These are phyloP conservation scores for Trichechus manatus DNA, from an alignment of 2,113 vertebrate species.

Conservation along the genomic window DNA sequence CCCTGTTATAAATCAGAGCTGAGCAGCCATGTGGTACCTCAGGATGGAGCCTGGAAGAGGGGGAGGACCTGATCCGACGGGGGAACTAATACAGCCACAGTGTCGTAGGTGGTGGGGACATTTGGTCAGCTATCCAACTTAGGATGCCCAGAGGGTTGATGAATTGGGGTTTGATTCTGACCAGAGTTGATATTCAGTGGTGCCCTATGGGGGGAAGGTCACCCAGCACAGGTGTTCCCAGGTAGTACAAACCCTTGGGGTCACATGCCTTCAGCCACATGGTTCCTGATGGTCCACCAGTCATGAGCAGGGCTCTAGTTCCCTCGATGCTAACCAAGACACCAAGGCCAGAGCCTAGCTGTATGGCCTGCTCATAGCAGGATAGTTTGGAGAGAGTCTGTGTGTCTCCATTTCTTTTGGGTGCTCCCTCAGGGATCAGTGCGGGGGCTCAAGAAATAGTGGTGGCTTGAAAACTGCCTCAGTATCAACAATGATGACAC, in stretches of 20 bases:
- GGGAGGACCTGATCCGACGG: not conserved
- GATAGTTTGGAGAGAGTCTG: not conserved
- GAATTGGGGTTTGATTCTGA: not conserved
- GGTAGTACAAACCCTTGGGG: not conserved
- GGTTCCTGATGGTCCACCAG: not conserved
- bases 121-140: not conserved
- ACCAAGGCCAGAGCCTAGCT: not conserved
- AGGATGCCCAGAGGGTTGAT: not conserved
- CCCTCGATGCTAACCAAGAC: not conserved
- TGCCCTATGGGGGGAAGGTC: not conserved
- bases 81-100: not conserved
- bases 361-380: not conserved
- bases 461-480: not conserved
- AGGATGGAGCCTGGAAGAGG: not conserved
- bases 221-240: not conserved
- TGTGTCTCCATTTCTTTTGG: not conserved
- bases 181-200: not conserved
- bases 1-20: slow-evolving; percentile 33
- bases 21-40: slow-evolving; percentile 5
- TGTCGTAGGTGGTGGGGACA: not conserved
- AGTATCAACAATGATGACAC: fast-evolving
- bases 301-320: not conserved
- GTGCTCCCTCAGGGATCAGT: not conserved
- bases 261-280: not conserved
- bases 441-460: not conserved